These are phyloP conservation scores for Tenualosa ilisha DNA, from an alignment of 2,797 vertebrate genomes.

Conservation along the genomic window DNA sequence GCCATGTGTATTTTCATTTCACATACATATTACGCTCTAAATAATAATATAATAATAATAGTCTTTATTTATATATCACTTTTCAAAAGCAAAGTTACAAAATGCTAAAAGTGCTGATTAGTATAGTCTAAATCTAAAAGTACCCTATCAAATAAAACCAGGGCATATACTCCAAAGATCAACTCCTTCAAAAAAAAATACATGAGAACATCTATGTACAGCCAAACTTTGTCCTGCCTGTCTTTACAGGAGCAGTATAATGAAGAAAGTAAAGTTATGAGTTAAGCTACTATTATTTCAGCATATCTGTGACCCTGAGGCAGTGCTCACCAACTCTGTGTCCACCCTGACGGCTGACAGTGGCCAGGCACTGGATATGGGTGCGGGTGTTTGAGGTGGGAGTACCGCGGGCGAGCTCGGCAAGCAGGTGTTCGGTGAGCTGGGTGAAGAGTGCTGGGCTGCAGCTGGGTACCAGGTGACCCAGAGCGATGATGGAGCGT, in stretches of 20 bases:
- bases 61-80: too few relatives aligned
- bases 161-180: background rate
- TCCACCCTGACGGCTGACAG: constrained; percentile 88
- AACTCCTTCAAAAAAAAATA: background rate
- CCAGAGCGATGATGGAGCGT: constrained; percentile 86
- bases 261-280: too few relatives aligned
- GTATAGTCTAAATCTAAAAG: background rate
- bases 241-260: background rate
- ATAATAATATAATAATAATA: too few relatives aligned
- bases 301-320: background rate
- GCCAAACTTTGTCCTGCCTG: background rate
- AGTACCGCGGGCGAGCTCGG: constrained; percentile 72
- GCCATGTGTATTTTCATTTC: too few relatives aligned
- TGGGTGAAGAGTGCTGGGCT: constrained; percentile 84
- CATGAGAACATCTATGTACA: background rate
- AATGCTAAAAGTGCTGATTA: too few relatives aligned
- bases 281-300: background rate
- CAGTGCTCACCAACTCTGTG: constrained; percentile 85
- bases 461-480: constrained; percentile 89
- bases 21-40: too few relatives aligned
- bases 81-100: too few relatives aligned
- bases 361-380: constrained; percentile 90
- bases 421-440: constrained; percentile 85
- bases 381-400: constrained; percentile 83
- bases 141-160: background rate